Conservation (phyloP, 2,888 invertebrate species). For the Drosophila limbata region DNA sequence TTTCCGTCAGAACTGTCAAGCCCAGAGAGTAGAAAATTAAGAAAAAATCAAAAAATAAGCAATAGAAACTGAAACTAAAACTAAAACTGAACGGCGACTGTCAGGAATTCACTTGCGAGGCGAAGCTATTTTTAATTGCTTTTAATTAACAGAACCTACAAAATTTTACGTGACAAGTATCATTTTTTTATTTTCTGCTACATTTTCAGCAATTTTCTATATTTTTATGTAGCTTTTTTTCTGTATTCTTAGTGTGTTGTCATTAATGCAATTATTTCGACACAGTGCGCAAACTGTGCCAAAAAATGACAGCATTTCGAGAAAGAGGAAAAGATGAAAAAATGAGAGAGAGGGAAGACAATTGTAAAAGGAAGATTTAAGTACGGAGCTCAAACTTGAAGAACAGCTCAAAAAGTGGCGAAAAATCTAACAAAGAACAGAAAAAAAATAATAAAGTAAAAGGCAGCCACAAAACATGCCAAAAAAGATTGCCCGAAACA, state of each 20-base stretch:
- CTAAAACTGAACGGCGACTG: conserved; percentile 45
- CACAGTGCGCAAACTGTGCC: conserved; percentile 38
- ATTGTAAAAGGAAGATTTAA: conserved; percentile 1
- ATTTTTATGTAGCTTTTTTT: not conserved
- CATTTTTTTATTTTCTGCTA: conserved; percentile 43
- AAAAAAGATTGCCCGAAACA: conserved; percentile 50
- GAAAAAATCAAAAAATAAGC: not conserved
- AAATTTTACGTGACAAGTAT: conserved; percentile 68
- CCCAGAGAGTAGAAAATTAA: not conserved
- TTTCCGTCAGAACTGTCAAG: conserved; percentile 50
- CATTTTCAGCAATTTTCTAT: conserved; percentile 7
- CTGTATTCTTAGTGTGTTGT: conserved; percentile 21
- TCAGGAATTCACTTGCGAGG: conserved; percentile 54
- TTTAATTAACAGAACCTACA: conserved; percentile 73
- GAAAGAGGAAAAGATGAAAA: not conserved
- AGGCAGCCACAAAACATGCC: conserved; percentile 57
- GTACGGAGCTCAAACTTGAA: not conserved
- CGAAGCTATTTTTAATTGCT: conserved; percentile 76
- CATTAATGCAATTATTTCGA: conserved; percentile 66
- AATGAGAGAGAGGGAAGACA: not conserved
- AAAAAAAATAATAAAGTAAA: conserved; percentile 45
- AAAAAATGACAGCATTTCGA: conserved; percentile 1
- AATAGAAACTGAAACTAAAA: conserved; percentile 24
- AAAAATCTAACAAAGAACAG: conserved; percentile 20
- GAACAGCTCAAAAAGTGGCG: conserved; percentile 3